Percentiles rank a stretch among this genome's conserved stretches.
These are phyloP conservation scores for Meloe dianella DNA, from an alignment of 2,888 invertebrate genomes.

Conservation along the genomic window DNA sequence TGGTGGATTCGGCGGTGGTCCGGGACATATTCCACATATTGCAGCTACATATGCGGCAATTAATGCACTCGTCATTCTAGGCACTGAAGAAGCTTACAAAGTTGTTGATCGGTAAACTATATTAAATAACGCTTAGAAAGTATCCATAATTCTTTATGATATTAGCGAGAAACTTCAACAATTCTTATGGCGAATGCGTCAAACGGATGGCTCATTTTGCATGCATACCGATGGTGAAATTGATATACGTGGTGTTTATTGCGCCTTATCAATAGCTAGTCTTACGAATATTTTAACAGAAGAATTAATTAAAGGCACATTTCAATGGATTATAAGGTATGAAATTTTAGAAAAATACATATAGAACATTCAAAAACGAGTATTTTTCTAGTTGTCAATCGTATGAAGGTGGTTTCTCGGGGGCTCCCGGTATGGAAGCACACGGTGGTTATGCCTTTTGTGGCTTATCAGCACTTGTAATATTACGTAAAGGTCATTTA, in stretches of 20 bases:
- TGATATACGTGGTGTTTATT: slow-evolving; percentile 96
- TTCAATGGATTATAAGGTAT: slow-evolving; percentile 86
- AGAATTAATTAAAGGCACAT: slow-evolving; percentile 82
- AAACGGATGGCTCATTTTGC: slow-evolving; percentile 87
- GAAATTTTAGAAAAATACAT: not conserved
- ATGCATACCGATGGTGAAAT: slow-evolving; percentile 93
- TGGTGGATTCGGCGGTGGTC: slow-evolving; percentile 95
- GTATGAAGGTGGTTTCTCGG: slow-evolving; percentile 98
- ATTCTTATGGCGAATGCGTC: slow-evolving; percentile 80
- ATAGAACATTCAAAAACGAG: not conserved
- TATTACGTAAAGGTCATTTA: slow-evolving; percentile 77
- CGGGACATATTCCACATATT: slow-evolving; percentile 89
- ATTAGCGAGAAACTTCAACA: slow-evolving; percentile 70
- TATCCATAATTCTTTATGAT: not conserved
- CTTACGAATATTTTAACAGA: slow-evolving; percentile 80
- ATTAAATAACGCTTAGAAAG: not conserved
- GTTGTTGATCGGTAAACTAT: slow-evolving; percentile 77
- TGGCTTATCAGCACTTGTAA: slow-evolving; percentile 86
- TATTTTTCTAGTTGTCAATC: slow-evolving; percentile 80
- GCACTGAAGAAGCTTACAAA: slow-evolving; percentile 77
- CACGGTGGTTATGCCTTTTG: slow-evolving; percentile 99
- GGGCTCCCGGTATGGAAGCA: slow-evolving; percentile 93
- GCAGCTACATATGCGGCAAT: slow-evolving; percentile 98
- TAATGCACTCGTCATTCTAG: slow-evolving; percentile 89
- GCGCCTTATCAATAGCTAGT: slow-evolving; percentile 90